Percentiles rank a stretch among this genome's conserved stretches.
Evolutionary conservation across 2,888 invertebrate genomes (phyloP).

Genomic region (Thymelicus sylvestris): DNA sequence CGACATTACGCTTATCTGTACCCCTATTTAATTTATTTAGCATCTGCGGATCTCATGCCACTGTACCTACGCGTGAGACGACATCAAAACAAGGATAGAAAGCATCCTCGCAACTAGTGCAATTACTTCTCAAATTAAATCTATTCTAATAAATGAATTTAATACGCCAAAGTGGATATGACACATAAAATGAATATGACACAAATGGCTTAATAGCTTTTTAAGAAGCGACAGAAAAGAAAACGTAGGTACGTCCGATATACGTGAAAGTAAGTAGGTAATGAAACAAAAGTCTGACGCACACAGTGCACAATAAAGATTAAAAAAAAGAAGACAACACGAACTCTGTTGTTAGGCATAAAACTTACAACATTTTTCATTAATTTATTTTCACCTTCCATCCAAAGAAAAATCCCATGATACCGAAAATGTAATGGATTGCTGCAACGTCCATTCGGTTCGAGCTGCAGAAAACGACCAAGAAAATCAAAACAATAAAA

Average conservation of each 20-base stretch:
- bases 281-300: neutral
- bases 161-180: neutral
- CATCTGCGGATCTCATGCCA: slow-evolving; percentile 13
- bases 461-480: neutral
- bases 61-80: neutral
- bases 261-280: too few relatives aligned
- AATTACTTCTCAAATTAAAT: neutral
- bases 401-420: slow-evolving; percentile 11
- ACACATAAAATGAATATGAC: neutral
- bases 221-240: too few relatives aligned
- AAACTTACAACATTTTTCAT: neutral
- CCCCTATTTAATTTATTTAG: slow-evolving; percentile 30
- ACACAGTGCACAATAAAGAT: neutral
- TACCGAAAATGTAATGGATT: neutral
- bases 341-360: neutral
- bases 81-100: neutral
- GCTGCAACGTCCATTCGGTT: slow-evolving; percentile 4
- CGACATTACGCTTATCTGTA: slow-evolving; percentile 44
- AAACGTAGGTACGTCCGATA: too few relatives aligned
- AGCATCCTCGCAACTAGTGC: neutral
- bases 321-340: slow-evolving; percentile 7
- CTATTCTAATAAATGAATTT: neutral
- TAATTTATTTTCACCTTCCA: neutral
- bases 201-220: too few relatives aligned
- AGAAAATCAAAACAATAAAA: neutral